Base-by-base conservation (phyloP, 2,797 vertebrate genomes). In the Botia almorhae region DNA sequence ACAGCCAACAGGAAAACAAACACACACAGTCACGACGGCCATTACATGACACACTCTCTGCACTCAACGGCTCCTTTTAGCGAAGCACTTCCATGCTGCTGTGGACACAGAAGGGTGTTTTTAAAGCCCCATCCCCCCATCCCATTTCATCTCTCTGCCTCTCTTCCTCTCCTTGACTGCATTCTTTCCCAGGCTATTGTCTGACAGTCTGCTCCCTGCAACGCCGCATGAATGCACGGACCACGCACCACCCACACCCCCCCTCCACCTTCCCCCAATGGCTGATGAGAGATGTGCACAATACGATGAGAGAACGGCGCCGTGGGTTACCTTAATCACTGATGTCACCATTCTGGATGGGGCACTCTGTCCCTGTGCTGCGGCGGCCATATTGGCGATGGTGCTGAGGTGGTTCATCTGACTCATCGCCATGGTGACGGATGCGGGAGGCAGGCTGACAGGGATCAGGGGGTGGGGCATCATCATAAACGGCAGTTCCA, bases 401-500 rank as follows among this genome's bases (percentile, higher is more conserved):
- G 98, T 99, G 91, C 95, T 99, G 90, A 99, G 97, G 90, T 99
- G 98, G 93, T 99, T 99, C 98, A 99, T 99, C 93, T 99, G 98
- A 93, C 97, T 99, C 98, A 99, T 99, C 1, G 98, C 98, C 98
- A 99, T 99, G 21, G 98, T 98, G 93, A 99, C 98, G 86, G 98
- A 99, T 84, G 98, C 98, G 89, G 97, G 98, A 93, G 98, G 98
- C 95, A 99, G 95, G 93, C 96, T 99, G 92, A 99, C 98, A 0
- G 98, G 98, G 91, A 99, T 99, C 90, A 99, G 94, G 0, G 98
- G 98, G 90, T 99, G 98, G 87, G 98, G 97, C 98, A 99, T 99
- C 98, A 99, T 99, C 98, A 99, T 99, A 91, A 99, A 99, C 87
- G 98, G 98, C 90, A 99, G 97, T 90, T 99, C 98, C 94, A 99